Percentiles rank a stretch among this genome's conserved stretches.
phyloP scores from a whole-genome alignment of 1,140 invertebrate species.

The Mylabris phalerata region DNA sequence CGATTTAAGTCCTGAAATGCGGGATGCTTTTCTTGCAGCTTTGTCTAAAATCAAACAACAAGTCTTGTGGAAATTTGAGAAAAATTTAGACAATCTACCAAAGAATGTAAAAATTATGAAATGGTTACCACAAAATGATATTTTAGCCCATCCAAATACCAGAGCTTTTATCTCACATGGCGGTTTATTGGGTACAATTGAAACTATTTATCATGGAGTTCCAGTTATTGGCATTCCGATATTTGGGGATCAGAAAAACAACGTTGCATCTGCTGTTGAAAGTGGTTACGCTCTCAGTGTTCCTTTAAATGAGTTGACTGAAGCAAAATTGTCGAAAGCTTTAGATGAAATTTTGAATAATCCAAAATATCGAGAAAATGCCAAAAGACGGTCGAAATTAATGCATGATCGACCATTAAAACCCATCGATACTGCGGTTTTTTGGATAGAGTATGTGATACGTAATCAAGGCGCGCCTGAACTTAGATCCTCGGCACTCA shows the following conservation, averaged over 20 bases:
- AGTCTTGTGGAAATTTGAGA: constrained; percentile 60
- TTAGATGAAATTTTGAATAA: constrained; percentile 27
- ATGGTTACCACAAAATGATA: constrained; percentile 13
- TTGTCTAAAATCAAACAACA: constrained; percentile 49
- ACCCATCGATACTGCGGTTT: constrained; percentile 34
- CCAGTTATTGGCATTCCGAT: constrained; percentile 45
- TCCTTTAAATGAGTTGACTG: constrained; percentile 29
- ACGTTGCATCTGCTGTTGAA: constrained; percentile 29
- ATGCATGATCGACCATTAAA: constrained; percentile 3
- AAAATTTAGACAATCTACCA: constrained; percentile 36
- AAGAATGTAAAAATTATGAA: constrained; percentile 9
- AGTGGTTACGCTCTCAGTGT: constrained; percentile 32
- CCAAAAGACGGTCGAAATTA: constrained; percentile 17
- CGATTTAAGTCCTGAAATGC: constrained; percentile 43
- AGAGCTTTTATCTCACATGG: constrained; percentile 50
- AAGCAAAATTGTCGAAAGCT: constrained; percentile 27
- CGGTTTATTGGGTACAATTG: constrained; percentile 46
- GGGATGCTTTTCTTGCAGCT: constrained; percentile 44
- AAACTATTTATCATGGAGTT: constrained; percentile 45
- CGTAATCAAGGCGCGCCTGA: constrained; percentile 21
- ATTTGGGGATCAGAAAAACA: constrained; percentile 35
- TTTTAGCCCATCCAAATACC: constrained; percentile 42
- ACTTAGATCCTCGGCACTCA: neutral
- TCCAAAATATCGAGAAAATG: neutral
- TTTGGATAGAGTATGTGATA: constrained; percentile 36